Evolutionary conservation across 2,113 vertebrate genomes (phyloP).

Genomic region (Oenanthe melanoleuca): DNA sequence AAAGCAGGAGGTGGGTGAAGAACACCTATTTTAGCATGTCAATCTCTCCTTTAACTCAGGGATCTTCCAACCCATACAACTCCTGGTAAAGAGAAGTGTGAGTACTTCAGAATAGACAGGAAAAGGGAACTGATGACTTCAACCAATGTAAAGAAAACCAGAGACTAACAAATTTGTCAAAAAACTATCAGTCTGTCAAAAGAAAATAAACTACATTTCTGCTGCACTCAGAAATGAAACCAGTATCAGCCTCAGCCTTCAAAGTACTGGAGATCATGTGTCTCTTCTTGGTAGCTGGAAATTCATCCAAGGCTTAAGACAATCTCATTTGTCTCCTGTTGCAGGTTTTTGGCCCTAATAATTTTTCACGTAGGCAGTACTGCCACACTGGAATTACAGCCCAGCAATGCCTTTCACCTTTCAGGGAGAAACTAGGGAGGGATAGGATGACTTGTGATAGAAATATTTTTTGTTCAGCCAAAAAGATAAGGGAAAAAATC

Average conservation of each 20-base stretch:
- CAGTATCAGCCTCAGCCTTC: not conserved
- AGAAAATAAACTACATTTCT: conserved; percentile 24
- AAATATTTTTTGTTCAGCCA: conserved; percentile 55
- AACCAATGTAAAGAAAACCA: not conserved
- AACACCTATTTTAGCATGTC: not conserved
- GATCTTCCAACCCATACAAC: not conserved
- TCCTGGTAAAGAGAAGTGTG: not conserved
- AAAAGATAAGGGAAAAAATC: conserved; percentile 35
- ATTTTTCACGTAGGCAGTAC: not conserved
- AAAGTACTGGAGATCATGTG: not conserved
- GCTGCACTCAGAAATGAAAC: not conserved
- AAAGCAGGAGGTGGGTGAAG: not conserved
- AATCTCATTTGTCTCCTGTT: not conserved
- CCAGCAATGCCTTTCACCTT: not conserved
- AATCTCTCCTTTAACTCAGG: not conserved
- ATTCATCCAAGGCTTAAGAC: not conserved
- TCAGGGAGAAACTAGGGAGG: not conserved
- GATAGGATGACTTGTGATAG: conserved; percentile 9
- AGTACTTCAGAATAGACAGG: not conserved
- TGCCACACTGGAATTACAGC: not conserved
- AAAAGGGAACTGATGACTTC: not conserved
- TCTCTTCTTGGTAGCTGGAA: conserved; percentile 38
- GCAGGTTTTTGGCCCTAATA: not conserved
- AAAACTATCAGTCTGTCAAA: conserved; percentile 15
- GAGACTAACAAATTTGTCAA: conserved; percentile 23